Conservation (phyloP, 2,797 vertebrate species). For the Coracias cyanogaster region DNA sequence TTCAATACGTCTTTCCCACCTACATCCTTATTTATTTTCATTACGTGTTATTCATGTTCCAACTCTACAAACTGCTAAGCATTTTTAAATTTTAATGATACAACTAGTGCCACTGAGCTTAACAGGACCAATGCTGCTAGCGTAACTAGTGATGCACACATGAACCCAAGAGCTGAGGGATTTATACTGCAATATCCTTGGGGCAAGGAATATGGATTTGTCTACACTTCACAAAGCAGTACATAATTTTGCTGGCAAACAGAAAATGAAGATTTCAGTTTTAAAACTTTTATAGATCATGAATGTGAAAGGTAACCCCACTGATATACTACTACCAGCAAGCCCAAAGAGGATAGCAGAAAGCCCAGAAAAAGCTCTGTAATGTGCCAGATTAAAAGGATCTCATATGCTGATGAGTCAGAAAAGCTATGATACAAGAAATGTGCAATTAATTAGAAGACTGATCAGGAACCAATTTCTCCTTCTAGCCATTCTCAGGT, state of each 20-base stretch:
- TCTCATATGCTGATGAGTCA: not conserved
- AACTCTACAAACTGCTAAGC: not conserved
- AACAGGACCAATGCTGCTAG: not conserved
- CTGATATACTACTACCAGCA: not conserved
- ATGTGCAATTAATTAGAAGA: not conserved
- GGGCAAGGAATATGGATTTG: not conserved
- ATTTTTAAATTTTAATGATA: conserved; percentile 5
- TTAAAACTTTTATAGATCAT: not conserved
- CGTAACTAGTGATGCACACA: not conserved
- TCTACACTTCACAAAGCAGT: not conserved
- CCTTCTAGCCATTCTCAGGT: not conserved
- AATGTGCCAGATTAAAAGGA: not conserved
- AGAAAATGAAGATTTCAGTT: not conserved
- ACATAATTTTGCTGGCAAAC: not conserved
- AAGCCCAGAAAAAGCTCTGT: not conserved
- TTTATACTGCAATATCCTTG: not conserved
- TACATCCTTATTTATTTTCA: not conserved
- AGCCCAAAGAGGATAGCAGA: not conserved
- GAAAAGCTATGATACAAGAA: not conserved
- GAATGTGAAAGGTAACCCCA: not conserved
- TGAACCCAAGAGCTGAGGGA: not conserved
- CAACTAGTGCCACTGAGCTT: not conserved
- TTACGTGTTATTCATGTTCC: not conserved
- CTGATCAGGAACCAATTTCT: not conserved
- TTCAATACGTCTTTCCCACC: not conserved